Evolutionary conservation across 2,888 invertebrate genomes (phyloP).

Genomic region (Drosophila emarginata): DNA sequence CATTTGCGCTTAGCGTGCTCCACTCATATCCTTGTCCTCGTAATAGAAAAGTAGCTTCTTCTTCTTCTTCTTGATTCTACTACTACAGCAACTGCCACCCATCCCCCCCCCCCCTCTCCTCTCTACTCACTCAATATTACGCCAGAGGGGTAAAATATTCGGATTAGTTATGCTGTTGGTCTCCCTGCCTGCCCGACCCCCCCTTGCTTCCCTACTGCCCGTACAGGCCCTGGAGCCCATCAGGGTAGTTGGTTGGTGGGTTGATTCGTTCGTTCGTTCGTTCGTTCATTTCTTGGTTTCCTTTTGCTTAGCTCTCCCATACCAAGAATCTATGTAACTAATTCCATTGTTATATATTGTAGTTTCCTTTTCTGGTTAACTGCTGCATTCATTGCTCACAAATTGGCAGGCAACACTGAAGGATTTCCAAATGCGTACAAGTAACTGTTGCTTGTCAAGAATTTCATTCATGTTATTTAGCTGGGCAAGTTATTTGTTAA

Average conservation of each 20-base stretch:
- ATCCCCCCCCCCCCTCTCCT: background rate
- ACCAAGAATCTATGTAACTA: slow-evolving; percentile 54
- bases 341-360: slow-evolving; percentile 74
- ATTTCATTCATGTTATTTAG: slow-evolving; percentile 15
- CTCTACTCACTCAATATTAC: background rate
- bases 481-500: slow-evolving; percentile 13
- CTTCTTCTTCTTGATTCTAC: background rate
- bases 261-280: slow-evolving; percentile 27
- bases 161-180: slow-evolving; percentile 74
- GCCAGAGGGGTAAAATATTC: slow-evolving; percentile 49
- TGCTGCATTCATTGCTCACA: slow-evolving; percentile 70
- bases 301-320: slow-evolving; percentile 22
- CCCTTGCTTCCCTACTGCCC: slow-evolving; percentile 35
- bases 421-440: slow-evolving; percentile 5
- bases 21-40: slow-evolving; percentile 51
- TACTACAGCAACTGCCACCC: no score
- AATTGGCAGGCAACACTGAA: slow-evolving; percentile 59
- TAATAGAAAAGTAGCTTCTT: slow-evolving; percentile 40
- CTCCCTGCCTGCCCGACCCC: slow-evolving; percentile 27
- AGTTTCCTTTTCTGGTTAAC: slow-evolving; percentile 63
- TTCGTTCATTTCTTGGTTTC: slow-evolving; percentile 38
- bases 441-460: slow-evolving; percentile 36
- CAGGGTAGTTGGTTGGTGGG: slow-evolving; percentile 34
- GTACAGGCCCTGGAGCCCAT: slow-evolving; percentile 17
- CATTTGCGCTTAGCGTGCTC: slow-evolving; percentile 70